Evolutionary conservation across 2,113 vertebrate species (phyloP), one percentile per base, ranked within the genome.

Genomic region (Heptranchias perlo): DNA sequence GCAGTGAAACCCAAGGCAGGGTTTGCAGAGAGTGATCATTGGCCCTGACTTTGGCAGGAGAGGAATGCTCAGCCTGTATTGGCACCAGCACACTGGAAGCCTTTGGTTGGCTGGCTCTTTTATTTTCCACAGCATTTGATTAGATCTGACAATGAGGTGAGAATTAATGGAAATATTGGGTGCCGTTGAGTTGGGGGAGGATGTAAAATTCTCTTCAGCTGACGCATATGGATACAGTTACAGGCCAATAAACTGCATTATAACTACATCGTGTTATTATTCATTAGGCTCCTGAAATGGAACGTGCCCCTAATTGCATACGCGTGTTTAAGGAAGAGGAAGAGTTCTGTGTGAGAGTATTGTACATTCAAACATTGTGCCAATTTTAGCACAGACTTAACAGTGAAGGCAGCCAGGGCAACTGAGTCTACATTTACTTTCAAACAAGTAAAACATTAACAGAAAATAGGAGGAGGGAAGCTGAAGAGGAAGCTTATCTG

Each of bases 131-230:
- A 44, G 89, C 44, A 39, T 62, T 62, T 92, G 1, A 92, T 62
- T 93, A 54, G 47, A 93, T 93, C 61, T 44, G 89, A 64, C 89
- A 93, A n/a, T 2, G 89, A 64, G 89, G 89, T 64, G 58, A 23
- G 35, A 62, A 93, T 62, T 64, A 93, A 64, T 64, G 58, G 61
- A 64, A 93, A 62, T 64, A 93, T 64, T 64, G 89, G 89, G 89
- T 93, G 18, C n/a, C 61, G 3, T 62, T 93, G 58, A 64, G 16
- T 62, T 39, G 89, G 35, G 54, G 54, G 39, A 62, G 31, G 35
- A 7, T 93, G 58, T 6, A 62, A 25, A 23, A 39, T 62, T 39
- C 35, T 35, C 13, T 61, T n/a, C 2, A 93, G 58, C 78, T 47
- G 16, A 47, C 39, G 23, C 6, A 3, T 3, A n/a, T n/a, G n/a